Base-by-base conservation (phyloP, 1,140 invertebrate genomes). In the Prorops nasuta region DNA sequence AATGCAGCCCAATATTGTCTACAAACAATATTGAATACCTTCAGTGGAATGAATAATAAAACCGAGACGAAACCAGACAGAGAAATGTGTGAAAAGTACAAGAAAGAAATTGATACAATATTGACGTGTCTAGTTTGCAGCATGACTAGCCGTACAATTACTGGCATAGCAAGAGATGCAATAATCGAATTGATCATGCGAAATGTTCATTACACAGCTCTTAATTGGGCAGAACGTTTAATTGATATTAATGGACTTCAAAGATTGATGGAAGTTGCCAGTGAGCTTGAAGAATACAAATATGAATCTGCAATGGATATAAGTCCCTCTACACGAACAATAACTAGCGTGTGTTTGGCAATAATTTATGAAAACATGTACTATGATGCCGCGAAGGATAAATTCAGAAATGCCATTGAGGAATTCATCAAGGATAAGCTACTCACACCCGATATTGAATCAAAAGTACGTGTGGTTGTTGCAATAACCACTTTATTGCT, bases 311-410 rank as follows among this genome's bases (percentile, higher is more conserved):
- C 89, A 0, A 94, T 96, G 90, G 82, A 87, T 7, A 87, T 97
- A 14, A 96, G 94, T 6, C 69, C 84, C 4, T 90, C 90, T 3
- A 96, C 95, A 0, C 81, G 89, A 49, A 91, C 92, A 21, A 87
- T 96, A 60, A 88, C 90, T 0, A 89, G 95, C 6, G 89, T 95
- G 12, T 90, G 91, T 55, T 78, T 98, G 32, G 85, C 90, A 2
- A 84, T 87, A 60, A 84, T 98, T 47, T 98, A 95, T 76, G 93
- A 96, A 64, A 95, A 96, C 66, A 92, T 96, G 87, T 91, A 91
- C 63, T 91, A 92, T 67, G 96, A 98, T 67, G 82, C 87, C 61
- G 84, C 86, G 2, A 85, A 87, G 60, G 85, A 90, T 45, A 83
- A 80, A 21, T 98, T 89, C 65, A 81, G 84, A 15, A 82, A 84